Evolutionary conservation across 2,797 vertebrate genomes (phyloP), one percentile per base, ranked within the genome.

Genomic region (Bradypus variegatus): DNA sequence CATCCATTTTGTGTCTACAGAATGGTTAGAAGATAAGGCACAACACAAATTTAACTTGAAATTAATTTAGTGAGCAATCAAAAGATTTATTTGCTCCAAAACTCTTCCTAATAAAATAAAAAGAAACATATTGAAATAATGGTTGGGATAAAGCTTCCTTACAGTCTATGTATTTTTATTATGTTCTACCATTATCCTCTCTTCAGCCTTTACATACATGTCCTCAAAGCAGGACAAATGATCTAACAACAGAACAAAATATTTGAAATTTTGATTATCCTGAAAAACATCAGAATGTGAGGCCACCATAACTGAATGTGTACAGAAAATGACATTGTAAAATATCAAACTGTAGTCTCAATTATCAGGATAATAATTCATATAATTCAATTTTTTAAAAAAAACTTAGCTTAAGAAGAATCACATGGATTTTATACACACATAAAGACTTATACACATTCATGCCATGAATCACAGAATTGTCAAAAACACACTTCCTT

Each of bases 11-110:
- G 65, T 82, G 36, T 80, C 89, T 64, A 79, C 50, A 82, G 38
- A 85, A 50, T 67, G 77, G 36, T 84, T 64, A n/a, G 53, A 78
- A 53, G 58, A 84, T 81, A 41, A 87, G 48, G 62, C 67, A 86
- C 50, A 64, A 90, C 65, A 80, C 19, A 92, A 29, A 91, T 83
- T 83, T 91, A 92, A 81, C 70, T 91, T 70, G 73, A 88, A 94
- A 78, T 90, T 73, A 80, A 79, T 78, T 87, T 92, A 89, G 9
- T 85, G 64, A 64, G 48, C 38, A 80, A 70, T 27, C 62, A 72
- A 77, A 90, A 80, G n/a, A 77, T 86, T 48, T 64, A 89, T 94
- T 94, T 93, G 3, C 18, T 64, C 77, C 9, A 81, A 92, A 93
- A 89, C 21, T 86, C 31, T 65, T 92, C 27, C 27, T 86, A 18